phyloP scores from a whole-genome alignment of 2,113 vertebrate species.

The Gambusia holbrooki region DNA sequence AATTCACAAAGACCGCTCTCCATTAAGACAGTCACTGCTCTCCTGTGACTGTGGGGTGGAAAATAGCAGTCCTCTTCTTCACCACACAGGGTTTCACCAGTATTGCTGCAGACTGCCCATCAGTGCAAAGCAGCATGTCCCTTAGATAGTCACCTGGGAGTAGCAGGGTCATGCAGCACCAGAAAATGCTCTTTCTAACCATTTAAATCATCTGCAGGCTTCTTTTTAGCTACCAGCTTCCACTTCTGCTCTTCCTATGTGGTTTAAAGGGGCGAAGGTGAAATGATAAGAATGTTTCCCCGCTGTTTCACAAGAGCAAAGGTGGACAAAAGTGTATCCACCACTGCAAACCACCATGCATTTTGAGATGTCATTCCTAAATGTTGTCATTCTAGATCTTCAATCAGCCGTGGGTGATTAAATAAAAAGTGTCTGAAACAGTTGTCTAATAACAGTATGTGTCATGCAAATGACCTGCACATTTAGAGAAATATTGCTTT shows the following conservation, averaged over 20 bases:
- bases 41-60: constrained; percentile 1
- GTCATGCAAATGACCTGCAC: not conserved
- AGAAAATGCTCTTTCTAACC: not conserved
- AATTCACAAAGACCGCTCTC: not conserved
- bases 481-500: not conserved
- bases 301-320: constrained; percentile 5
- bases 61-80: not conserved
- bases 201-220: constrained; percentile 5
- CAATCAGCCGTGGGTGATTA: not conserved
- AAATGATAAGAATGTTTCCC: not conserved
- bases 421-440: not conserved
- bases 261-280: not conserved
- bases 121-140: constrained; percentile 8
- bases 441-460: not conserved
- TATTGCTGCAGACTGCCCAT: constrained; percentile 8
- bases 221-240: too few relatives aligned
- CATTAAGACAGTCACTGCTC: constrained; percentile 16
- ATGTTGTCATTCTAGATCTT: not conserved
- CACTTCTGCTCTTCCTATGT: not conserved
- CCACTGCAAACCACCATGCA: not conserved
- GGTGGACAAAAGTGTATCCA: not conserved
- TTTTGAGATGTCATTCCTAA: not conserved
- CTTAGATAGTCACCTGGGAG: not conserved
- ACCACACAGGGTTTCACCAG: not conserved
- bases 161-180: not conserved